These are phyloP conservation scores for Sycobia sp. DNA, from an alignment of 1,140 invertebrate genomes.

Conservation along the genomic window DNA sequence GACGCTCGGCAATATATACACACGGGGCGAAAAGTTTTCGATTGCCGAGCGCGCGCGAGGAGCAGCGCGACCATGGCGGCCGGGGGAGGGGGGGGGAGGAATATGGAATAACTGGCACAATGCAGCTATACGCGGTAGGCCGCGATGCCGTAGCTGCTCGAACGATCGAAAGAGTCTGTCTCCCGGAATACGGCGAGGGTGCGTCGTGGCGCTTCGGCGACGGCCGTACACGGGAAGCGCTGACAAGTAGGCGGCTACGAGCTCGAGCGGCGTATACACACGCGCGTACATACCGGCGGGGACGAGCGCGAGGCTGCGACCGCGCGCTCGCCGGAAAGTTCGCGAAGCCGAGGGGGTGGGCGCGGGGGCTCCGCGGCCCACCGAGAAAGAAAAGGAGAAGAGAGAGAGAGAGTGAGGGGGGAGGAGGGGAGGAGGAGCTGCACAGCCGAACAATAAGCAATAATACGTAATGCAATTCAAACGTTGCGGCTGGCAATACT, in stretches of 20 bases:
- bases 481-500: slow-evolving; percentile 53
- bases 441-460: slow-evolving; percentile 56
- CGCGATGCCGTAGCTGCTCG: too few relatives aligned
- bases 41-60: too few relatives aligned
- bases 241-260: neutral
- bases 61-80: neutral
- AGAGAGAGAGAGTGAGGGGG: too few relatives aligned
- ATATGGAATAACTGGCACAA: neutral
- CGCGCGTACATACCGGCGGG: slow-evolving; percentile 36
- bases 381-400: too few relatives aligned
- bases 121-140: too few relatives aligned
- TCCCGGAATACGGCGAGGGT: neutral
- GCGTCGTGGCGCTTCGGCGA: neutral
- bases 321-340: slow-evolving; percentile 11
- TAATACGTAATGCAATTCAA: slow-evolving; percentile 58
- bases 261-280: too few relatives aligned
- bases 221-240: neutral
- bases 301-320: slow-evolving; percentile 35
- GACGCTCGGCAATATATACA: too few relatives aligned
- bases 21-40: too few relatives aligned
- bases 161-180: too few relatives aligned
- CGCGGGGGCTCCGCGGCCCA: too few relatives aligned
- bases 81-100: neutral
- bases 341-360: neutral
- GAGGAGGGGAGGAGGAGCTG: too few relatives aligned